Base-by-base conservation (phyloP, 1,140 invertebrate genomes). In the Zelostemma sp. region DNA sequence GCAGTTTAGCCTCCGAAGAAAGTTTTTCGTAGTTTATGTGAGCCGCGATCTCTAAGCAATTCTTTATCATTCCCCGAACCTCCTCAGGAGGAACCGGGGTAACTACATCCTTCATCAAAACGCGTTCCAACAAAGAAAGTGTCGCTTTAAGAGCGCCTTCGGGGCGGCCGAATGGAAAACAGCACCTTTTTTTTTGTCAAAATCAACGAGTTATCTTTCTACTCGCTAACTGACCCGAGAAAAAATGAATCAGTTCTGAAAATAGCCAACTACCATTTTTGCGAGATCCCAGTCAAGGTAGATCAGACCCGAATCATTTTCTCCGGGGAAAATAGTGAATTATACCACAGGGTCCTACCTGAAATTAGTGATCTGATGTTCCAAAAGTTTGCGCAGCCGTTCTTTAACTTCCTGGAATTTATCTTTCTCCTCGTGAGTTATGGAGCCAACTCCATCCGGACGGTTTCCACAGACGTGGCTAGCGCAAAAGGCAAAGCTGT, bases 301-400 rank as follows among this genome's bases (percentile, higher is more conserved):
- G n/a, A n/a, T n/a, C n/a, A n/a, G n/a, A n/a, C n/a, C n/a, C n/a
- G n/a, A n/a, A n/a, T n/a, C n/a, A n/a, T n/a, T n/a, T n/a, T n/a
- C n/a, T n/a, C n/a, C n/a, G n/a, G n/a, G n/a, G n/a, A n/a, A n/a
- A n/a, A n/a, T n/a, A n/a, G n/a, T n/a, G n/a, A n/a, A n/a, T n/a
- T n/a, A n/a, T n/a, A n/a, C n/a, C n/a, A n/a, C n/a, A n/a, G n/a
- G n/a, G n/a, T n/a, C n/a, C 78, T 88, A 94, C 93, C 96, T 92
- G 87, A 99, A 99, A 89, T 99, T 98, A 1, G 98, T 99, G 59
- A 99, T 98, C 89, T 99, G 98, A 85, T 97, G 93, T 85, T 99
- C 97, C 41, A 99, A 86, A 54, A 99, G 87, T 72, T 95, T 91
- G 77, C 95, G 90, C 50, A 99, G 87, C 46, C 97, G 88, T 77